Base-by-base conservation (phyloP, 2,113 vertebrate genomes). In the Semnornis frantzii region DNA sequence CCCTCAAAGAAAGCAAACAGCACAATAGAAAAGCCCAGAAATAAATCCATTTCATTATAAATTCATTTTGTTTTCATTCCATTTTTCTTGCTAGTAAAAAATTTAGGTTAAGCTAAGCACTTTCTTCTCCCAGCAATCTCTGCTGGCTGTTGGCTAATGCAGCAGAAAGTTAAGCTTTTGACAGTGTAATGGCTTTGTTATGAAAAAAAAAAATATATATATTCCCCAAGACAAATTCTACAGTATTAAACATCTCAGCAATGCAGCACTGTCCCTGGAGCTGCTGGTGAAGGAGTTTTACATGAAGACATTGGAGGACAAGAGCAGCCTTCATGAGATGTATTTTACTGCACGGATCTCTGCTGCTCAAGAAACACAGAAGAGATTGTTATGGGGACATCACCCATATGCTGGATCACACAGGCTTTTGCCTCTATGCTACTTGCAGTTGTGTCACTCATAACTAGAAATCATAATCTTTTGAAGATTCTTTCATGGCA, bases 21-120 rank as follows among this genome's bases (percentile, higher is more conserved):
- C 87, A 96, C 91, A 95, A 94, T 58, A 69, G 85, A 19, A 90
- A 88, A 95, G 76, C 62, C 66, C 39, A 83, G 87, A 95, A 93
- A 95, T 78, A 95, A 96, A 97, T 91, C 46, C 65, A 95, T 95
- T 95, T 94, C 79, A 95, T 97, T 95, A 95, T 90, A 97, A 92
- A 96, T 96, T 97, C 62, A 95, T 95, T 95, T 94, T 91, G 91
- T 82, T 97, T 95, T 93, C 91, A 93, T 84, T 92, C 87, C 70
- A 69, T 94, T 87, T 91, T 95, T 94, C 76, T 88, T 73, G 58
- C 87, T 79, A 76, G 90, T 79, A 85, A 96, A 92, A 94, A 94
- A 88, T 91, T 81, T 86, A 95, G 84, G 89, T 91, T 92, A 92
- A 86, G 85, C 79, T 85, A 91, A 78, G 80, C 82, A 83, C 65